A percentile compares a stretch with the other conserved stretches of the same genome.
Conservation (phyloP, 2,888 invertebrate species). For the Acrobasis repandana region DNA sequence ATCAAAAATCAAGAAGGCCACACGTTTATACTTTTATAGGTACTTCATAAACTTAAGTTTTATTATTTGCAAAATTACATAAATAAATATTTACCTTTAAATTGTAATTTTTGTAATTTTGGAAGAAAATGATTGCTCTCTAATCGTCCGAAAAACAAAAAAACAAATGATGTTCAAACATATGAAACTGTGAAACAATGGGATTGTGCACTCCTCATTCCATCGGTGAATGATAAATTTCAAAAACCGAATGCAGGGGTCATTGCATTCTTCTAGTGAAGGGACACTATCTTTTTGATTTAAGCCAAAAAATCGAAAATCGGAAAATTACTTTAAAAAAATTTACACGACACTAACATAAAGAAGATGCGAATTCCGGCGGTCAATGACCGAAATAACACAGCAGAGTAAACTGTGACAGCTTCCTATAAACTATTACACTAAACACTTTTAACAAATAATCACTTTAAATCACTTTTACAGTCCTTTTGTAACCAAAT, state of each 20-base stretch:
- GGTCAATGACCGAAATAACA: conserved; percentile 84
- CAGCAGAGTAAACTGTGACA: conserved; percentile 73
- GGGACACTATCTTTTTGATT: conserved; percentile 58
- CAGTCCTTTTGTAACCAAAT: conserved; percentile 57
- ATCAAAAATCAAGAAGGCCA: conserved; percentile 72
- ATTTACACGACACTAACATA: conserved; percentile 63
- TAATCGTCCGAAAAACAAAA: conserved; percentile 83
- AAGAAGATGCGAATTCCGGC: conserved; percentile 77
- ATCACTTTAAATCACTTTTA: conserved; percentile 72
- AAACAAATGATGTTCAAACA: conserved; percentile 83
- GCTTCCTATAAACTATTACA: conserved; percentile 67
- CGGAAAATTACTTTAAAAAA: conserved; percentile 60
- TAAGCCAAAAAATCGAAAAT: conserved; percentile 72
- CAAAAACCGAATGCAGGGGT: conserved; percentile 78
- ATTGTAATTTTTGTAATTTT: conserved; percentile 83
- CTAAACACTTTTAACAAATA: conserved; percentile 68
- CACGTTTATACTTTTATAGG: conserved; percentile 49
- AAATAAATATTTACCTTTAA: conserved; percentile 76
- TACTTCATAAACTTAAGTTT: conserved; percentile 31
- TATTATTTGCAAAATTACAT: conserved; percentile 28
- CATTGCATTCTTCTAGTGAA: conserved; percentile 74
- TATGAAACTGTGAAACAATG: conserved; percentile 82
- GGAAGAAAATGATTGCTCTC: conserved; percentile 80
- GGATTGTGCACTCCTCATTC: conserved; percentile 81
- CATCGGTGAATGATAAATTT: conserved; percentile 77